Conservation (phyloP, 2,113 vertebrate species). For the Nothobranchius furzeri region DNA sequence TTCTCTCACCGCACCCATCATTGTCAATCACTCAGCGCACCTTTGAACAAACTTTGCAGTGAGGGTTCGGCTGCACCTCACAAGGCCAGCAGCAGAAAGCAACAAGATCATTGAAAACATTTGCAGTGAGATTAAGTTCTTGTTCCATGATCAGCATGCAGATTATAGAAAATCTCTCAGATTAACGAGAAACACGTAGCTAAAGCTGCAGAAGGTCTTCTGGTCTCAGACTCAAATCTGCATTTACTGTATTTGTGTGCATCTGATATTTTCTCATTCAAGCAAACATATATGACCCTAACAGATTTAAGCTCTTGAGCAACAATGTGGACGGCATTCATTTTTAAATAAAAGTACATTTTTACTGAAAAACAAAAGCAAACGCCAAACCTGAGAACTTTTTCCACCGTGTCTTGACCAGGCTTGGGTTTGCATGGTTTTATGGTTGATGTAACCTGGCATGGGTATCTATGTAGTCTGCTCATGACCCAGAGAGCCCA, state of each 20-base stretch:
- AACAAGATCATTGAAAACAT: neutral
- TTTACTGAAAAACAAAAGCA: too few relatives aligned
- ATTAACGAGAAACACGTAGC: neutral
- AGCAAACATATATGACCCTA: too few relatives aligned
- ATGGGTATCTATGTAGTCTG: too few relatives aligned
- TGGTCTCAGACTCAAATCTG: neutral
- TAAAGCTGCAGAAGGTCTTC: neutral
- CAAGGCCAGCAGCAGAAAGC: neutral
- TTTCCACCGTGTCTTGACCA: too few relatives aligned
- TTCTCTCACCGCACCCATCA: neutral
- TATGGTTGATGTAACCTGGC: too few relatives aligned
- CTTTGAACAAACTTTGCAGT: neutral
- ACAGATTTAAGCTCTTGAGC: too few relatives aligned
- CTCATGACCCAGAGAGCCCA: too few relatives aligned
- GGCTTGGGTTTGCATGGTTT: too few relatives aligned
- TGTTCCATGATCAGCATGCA: neutral
- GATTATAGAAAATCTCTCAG: neutral
- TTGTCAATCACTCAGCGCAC: conserved; percentile 8
- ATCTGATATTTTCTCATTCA: too few relatives aligned
- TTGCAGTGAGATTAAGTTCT: neutral
- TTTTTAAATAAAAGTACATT: too few relatives aligned
- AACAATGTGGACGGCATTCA: too few relatives aligned
- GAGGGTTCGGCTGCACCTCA: neutral
- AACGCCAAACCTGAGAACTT: too few relatives aligned
- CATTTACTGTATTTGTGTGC: neutral